Evolutionary conservation across 2,888 invertebrate species (phyloP), one percentile per base, ranked within the genome.

Genomic region (Scaeva pyrastri): DNA sequence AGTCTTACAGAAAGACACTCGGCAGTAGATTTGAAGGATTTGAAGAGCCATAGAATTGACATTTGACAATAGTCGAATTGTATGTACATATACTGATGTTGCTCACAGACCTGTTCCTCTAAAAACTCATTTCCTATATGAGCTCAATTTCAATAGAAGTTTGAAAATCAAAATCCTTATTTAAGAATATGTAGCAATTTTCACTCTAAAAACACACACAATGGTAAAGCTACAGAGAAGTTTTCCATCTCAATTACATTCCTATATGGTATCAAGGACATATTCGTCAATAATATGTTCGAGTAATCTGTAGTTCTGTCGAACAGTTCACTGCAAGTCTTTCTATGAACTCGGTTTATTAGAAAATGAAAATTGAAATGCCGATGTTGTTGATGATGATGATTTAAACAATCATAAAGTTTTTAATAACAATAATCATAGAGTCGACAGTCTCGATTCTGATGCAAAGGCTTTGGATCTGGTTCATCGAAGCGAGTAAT

Each of bases 401-500:
- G 39, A 12, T 2, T 31, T 4, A 1, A 52, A 56, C 55, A 26
- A 52, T 2, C 23, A 56, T 31, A 16, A 16, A 60, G 19, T 21
- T 60, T n/a, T 41, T 60, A 41, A 60, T 41, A 50, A 50, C 12
- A 52, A 26, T 60, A 12, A 39, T 58, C 31, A 31, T 31, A 31
- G 31, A 19, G 19, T 58, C 56, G 31, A 11, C 31, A 31, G 14
- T 60, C 21, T 12, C 3, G 10, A 10, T 41, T n/a, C n/a, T 31
- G 31, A 31, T 31, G 31, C 8, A 8, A 31, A 31, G 31, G 31
- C 39, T n/a, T n/a, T n/a, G n/a, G n/a, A n/a, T n/a, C n/a, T n/a
- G 21, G 3, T 8, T 60, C 14, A 60, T 41, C 60, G 39, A 60
- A 41, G 60, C 60, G 60, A 60, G 21, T 41, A 60, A 60, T 60